Evolutionary conservation across 1,140 invertebrate species (phyloP), one percentile per base, ranked within the genome.

Genomic region (Listronotus oregonensis): DNA sequence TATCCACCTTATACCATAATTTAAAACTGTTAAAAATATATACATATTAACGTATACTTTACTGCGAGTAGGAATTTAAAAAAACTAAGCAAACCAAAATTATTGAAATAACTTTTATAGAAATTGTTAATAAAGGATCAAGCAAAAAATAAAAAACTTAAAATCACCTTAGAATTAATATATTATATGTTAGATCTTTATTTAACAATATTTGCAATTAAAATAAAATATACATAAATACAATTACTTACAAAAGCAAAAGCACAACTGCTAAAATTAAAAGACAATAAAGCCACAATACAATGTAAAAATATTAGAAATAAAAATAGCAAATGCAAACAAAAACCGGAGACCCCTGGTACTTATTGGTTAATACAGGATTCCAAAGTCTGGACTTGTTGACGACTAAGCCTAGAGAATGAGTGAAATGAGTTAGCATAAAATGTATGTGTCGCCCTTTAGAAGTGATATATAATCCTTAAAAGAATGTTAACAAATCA

Each of bases 371-470:
- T 42, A 44, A 62, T 54, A 37, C 60, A 62, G 37, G 49, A 39
- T 62, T 62, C 60, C 43, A 62, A 62, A 9, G 47, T 62, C 14
- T 44, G 60, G 21, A 54, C 21, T 14, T 54, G 60, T 17, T 54
- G 17, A 6, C 43, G 17, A 18, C 10, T 44, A 44, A 39, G 32
- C 43, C 34, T 44, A 37, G 7, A 12, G 34, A 37, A 14, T 18
- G 15, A 39, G 15, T 54, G 40, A 64, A 32, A 51, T 32, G 34
- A 40, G 52, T 21, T 44, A 66, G 39, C n/a, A 59, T 49, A 52
- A 44, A 32, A 32, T 47, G 11, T 11, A 34, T 18, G 37, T 55
- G 15, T 39, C 3, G 8, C 7, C 34, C 49, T 34, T 51, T 40
- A 56, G 17, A 49, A 42, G 32, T 49, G n/a, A n/a, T n/a, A n/a